phyloP scores from a whole-genome alignment of 2,888 invertebrate species.

The Cryptocephalus moraei region DNA sequence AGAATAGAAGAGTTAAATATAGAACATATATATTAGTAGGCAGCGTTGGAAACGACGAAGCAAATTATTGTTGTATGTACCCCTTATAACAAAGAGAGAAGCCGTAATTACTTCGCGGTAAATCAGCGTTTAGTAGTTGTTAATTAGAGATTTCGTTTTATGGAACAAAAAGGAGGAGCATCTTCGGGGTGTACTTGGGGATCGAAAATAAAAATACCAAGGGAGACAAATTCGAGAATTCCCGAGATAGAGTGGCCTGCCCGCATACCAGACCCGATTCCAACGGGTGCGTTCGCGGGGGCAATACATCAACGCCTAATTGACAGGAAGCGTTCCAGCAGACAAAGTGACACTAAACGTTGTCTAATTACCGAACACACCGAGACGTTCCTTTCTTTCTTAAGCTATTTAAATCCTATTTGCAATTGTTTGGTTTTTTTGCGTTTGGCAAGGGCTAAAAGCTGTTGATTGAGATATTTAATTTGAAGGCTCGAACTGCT shows the following conservation, averaged over 20 bases:
- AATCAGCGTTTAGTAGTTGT: too few species aligned
- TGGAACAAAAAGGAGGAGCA: too few species aligned
- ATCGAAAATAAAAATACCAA: too few species aligned
- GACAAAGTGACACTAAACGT: slow-evolving; percentile 43
- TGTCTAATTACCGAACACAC: slow-evolving; percentile 35
- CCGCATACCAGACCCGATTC: neutral
- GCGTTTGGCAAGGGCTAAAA: slow-evolving; percentile 8
- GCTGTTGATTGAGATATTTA: slow-evolving; percentile 15
- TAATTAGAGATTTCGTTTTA: too few species aligned
- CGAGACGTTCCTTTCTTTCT: slow-evolving; percentile 20
- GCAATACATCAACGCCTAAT: slow-evolving; percentile 40
- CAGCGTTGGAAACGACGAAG: too few species aligned
- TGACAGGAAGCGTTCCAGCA: slow-evolving; percentile 36
- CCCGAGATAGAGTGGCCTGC: neutral
- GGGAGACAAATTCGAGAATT: slow-evolving; percentile 1
- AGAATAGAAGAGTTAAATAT: too few species aligned
- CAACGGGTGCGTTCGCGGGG: slow-evolving; percentile 22
- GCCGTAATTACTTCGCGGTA: too few species aligned
- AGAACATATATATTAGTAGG: too few species aligned
- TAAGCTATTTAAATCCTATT: slow-evolving; percentile 33
- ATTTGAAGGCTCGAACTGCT: too few species aligned
- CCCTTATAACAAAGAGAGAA: too few species aligned
- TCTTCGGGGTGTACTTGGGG: too few species aligned
- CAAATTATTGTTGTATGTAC: too few species aligned
- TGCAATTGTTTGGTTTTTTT: slow-evolving; percentile 25